These are phyloP conservation scores for Halcyon smyrnensis DNA, from an alignment of 2,797 vertebrate genomes.

Conservation along the genomic window DNA sequence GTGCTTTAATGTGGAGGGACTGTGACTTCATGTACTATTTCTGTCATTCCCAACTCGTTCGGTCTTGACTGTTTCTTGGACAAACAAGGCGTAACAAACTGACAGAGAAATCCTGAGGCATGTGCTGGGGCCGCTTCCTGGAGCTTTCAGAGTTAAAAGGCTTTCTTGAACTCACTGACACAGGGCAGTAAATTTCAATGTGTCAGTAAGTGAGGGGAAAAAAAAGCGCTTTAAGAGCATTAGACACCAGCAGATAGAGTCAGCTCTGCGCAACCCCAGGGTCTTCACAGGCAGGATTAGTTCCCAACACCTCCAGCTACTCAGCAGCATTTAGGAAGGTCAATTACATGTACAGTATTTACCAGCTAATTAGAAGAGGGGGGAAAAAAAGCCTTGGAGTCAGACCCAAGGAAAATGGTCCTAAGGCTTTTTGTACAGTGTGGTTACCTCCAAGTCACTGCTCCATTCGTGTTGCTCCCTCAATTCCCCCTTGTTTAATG, in stretches of 20 bases:
- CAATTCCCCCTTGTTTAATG: neutral
- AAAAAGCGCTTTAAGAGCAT: neutral
- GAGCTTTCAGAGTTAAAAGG: slow-evolving; percentile 61
- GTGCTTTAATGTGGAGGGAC: slow-evolving; percentile 32
- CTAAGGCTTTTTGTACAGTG: neutral
- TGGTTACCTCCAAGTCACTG: neutral
- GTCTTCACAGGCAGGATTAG: neutral
- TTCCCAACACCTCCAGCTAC: slow-evolving; percentile 19
- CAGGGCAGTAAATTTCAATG: slow-evolving; percentile 44
- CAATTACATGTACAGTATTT: neutral
- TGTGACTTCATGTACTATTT: slow-evolving; percentile 68
- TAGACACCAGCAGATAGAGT: neutral
- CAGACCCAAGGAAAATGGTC: neutral
- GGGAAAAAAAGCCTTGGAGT: neutral
- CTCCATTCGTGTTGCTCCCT: neutral
- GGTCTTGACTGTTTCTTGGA: slow-evolving; percentile 58
- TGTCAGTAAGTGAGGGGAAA: neutral
- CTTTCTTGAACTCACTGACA: slow-evolving; percentile 61
- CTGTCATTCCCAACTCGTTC: slow-evolving; percentile 53
- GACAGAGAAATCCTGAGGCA: slow-evolving; percentile 4
- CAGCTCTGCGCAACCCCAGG: neutral
- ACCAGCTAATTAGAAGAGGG: neutral
- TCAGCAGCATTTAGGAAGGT: slow-evolving; percentile 30
- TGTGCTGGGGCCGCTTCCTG: neutral
- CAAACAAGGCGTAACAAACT: slow-evolving; percentile 43